Base-by-base conservation (phyloP, 2,888 invertebrate genomes). In the Sinelater perroti region DNA sequence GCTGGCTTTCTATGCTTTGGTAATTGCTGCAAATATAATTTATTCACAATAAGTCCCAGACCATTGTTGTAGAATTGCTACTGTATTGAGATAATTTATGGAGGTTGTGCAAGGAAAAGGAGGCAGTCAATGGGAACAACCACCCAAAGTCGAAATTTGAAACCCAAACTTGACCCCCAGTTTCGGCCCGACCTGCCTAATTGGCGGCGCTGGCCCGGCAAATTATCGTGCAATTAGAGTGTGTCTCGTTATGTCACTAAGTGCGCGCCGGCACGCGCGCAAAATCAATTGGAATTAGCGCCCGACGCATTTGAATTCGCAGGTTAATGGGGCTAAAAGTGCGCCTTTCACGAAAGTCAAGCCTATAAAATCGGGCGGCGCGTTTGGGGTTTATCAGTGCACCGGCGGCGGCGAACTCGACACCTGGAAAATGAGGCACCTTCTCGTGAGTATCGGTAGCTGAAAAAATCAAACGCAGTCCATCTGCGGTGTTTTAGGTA, bases 271-370 rank as follows among this genome's bases (percentile, higher is more conserved):
- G 16, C 3, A 28, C 28, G 1, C 10, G 2, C 8, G 16, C 3
- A n/a, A 18, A n/a, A 24, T 40, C 14, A 16, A 55, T 30, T 45
- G 28, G 49, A 16, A 35, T 38, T 35, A 26, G 36, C n/a, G 16
- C 14, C 11, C 10, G 26, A 30, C 7, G 20, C 17, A 42, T 30
- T 30, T 30, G 46, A 61, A 35, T 35, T 26, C 28, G 17, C 17
- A 20, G 33, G 46, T 54, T 54, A 54, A 36, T 52, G 5, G 52
- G 17, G n/a, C 11, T 30, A 45, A 54, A 35, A 46, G 31, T 31
- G 14, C 53, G 66, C 70, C 70, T 67, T 71, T 69, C 70, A 70
- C 71, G 65, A 55, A 60, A 59, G 47, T 62, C 50, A 50, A 54
- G 60, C 65, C 52, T 70, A 71, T 71, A 70, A 65, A 71, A 66